Conservation (phyloP, 64 coral and sea anemone species). For the Acropora yongei region DNA sequence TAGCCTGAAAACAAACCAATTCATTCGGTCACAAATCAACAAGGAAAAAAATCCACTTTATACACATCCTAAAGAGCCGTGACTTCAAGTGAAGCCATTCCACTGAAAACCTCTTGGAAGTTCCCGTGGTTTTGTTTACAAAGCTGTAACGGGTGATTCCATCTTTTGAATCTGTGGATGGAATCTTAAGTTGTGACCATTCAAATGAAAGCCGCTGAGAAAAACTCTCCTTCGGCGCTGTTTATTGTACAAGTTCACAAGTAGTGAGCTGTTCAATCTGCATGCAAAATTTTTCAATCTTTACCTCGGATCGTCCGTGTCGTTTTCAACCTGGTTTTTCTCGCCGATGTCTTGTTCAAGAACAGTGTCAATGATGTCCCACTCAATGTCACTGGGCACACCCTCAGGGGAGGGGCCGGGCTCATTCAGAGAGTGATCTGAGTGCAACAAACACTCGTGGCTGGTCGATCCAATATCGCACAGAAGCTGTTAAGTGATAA, state of each 20-base stretch:
- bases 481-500: conserved; percentile 52
- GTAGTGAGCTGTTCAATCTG: neutral
- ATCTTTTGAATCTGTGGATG: neutral
- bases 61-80: neutral
- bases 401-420: conserved; percentile 76
- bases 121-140: too few species aligned
- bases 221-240: neutral
- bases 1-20: conserved; percentile 37
- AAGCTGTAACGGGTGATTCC: too few species aligned
- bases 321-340: conserved; percentile 39
- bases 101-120: too few species aligned
- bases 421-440: conserved; percentile 93
- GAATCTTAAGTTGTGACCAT: neutral
- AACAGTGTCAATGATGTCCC: conserved; percentile 84
- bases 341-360: conserved; percentile 72
- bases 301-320: conserved; percentile 31
- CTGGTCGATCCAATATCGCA: conserved; percentile 81
- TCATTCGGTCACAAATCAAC: neutral
- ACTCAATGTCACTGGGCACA: conserved; percentile 73
- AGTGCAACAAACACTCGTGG: conserved; percentile 91
- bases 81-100: too few species aligned
- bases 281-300: neutral
- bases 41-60: neutral
- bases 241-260: neutral
- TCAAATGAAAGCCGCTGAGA: neutral